Evolutionary conservation across 2,797 vertebrate species (phyloP).

Genomic region (Pseudochirops corinnae): DNA sequence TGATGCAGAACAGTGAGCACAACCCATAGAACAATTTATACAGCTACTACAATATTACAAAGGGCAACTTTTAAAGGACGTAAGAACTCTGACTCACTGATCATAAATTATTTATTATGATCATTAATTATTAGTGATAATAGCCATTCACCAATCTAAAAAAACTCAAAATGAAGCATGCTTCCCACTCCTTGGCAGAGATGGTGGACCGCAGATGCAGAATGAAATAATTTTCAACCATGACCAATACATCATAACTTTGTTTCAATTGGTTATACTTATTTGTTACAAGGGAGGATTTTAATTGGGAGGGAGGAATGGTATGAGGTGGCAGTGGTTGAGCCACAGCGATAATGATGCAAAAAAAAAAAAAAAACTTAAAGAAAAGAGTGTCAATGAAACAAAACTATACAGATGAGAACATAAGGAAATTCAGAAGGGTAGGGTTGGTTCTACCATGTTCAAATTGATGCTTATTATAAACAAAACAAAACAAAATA

Average conservation of each 20-base stretch:
- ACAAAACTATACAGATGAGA: neutral
- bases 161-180: neutral
- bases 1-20: neutral
- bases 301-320: neutral
- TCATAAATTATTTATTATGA: too few species aligned
- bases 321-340: neutral
- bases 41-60: neutral
- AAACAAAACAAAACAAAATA: too few species aligned
- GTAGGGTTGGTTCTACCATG: neutral
- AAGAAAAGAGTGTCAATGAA: neutral
- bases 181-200: neutral
- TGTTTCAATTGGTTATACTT: neutral
- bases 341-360: neutral
- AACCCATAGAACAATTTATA: neutral
- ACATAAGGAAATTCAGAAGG: neutral
- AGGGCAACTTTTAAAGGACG: neutral
- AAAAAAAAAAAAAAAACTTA: neutral
- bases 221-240: neutral
- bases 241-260: neutral
- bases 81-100: neutral
- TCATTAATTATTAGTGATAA: too few species aligned
- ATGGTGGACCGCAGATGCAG: neutral
- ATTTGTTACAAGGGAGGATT: neutral
- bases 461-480: neutral
- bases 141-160: neutral